Evolutionary conservation across 2,113 vertebrate species (phyloP), one percentile per base, ranked within the genome.

Genomic region (Lynx canadensis): DNA sequence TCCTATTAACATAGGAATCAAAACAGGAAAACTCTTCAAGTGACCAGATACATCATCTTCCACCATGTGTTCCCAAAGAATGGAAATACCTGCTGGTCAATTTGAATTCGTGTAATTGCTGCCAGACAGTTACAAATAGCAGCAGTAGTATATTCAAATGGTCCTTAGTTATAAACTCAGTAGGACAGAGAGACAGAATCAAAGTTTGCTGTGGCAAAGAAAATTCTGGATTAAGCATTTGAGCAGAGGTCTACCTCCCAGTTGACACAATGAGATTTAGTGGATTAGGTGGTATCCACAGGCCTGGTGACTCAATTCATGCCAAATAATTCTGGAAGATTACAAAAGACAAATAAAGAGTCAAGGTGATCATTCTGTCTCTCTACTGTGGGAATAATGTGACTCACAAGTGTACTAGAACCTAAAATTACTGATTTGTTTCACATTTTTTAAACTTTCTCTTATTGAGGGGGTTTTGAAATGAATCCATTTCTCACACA

Each of bases 81-180:
- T 73, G 9, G 65, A 74, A 97, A 27, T 73, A 73, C 76, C 57
- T 55, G 4, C 84, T 7, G 21, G 48, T 98, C 97, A 95, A 81
- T 91, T 89, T 90, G 86, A 95, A 98, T 99, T 97, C 98, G 63
- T 2, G 5, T 96, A 98, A 97, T 87, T 68, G 69, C 9, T 89
- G 48, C 19, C 66, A 98, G 89, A 96, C 18, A 76, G 10, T 1
- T 0, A 38, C 83, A 98, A 98, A 98, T 31, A 97, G 50, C 96
- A 97, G 68, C 65, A 89, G 4, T 93, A 63, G 63, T 9, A 68
- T 19, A 36, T 65, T 2, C 93, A 71, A 68, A 81, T n/a, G 0
- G 31, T 4, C 4, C 7, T 94, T 23, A 95, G 36, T 89, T 95
- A 23, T 2, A 69, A 83, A 97, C 95, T n/a, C 97, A 98, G 86